A percentile compares a stretch with the other conserved stretches of the same genome.
phyloP scores from a whole-genome alignment of 2,888 invertebrate species.

The Drosophila putrida region DNA sequence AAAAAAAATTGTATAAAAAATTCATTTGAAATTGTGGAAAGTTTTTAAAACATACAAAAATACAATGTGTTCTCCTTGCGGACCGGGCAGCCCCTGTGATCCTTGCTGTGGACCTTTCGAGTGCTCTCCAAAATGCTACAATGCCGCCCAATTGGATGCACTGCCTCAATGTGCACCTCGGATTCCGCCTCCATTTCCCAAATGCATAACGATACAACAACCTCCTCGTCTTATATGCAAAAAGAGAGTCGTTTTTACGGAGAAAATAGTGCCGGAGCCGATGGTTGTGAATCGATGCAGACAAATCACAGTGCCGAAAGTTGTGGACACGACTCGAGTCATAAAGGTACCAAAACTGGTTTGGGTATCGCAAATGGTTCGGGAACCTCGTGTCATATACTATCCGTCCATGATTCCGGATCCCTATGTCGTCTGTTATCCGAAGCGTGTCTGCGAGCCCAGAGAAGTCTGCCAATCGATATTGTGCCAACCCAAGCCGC shows the following conservation, averaged over 20 bases:
- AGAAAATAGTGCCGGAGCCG: slow-evolving; percentile 8
- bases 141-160: slow-evolving; percentile 7
- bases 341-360: slow-evolving; percentile 12
- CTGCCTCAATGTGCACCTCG: slow-evolving; percentile 9
- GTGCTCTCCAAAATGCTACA: slow-evolving; percentile 12
- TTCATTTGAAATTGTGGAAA: neutral
- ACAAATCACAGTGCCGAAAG: slow-evolving; percentile 7
- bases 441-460: slow-evolving; percentile 12
- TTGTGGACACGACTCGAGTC: slow-evolving; percentile 4
- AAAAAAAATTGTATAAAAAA: neutral
- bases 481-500: slow-evolving; percentile 9
- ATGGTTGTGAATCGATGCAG: slow-evolving; percentile 10
- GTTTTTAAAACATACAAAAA: neutral
- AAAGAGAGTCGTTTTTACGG: slow-evolving; percentile 8
- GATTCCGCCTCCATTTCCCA: slow-evolving; percentile 7
- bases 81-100: slow-evolving; percentile 10
- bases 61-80: slow-evolving; percentile 10
- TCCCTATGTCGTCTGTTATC: slow-evolving; percentile 12
- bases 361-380: slow-evolving; percentile 14
- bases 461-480: slow-evolving; percentile 9
- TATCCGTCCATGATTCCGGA: slow-evolving; percentile 16
- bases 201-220: slow-evolving; percentile 11
- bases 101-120: slow-evolving; percentile 4
- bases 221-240: slow-evolving; percentile 5
- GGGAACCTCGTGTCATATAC: slow-evolving; percentile 12